phyloP scores from a whole-genome alignment of 2,888 invertebrate genomes.

The Trilocha varians region DNA sequence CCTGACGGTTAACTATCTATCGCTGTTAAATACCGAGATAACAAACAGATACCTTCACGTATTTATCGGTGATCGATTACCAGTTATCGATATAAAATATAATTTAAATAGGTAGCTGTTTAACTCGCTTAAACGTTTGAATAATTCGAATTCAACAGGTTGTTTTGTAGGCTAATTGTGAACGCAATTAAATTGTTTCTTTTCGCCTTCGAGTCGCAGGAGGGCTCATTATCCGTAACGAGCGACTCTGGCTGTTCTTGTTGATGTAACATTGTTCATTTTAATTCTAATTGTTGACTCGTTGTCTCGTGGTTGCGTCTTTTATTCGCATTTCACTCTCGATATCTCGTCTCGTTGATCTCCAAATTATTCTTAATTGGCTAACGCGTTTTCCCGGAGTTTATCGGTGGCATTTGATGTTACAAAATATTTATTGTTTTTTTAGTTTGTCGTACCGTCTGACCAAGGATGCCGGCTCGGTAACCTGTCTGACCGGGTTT shows the following conservation, averaged over 20 bases:
- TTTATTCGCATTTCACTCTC: constrained; percentile 13
- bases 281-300: constrained; percentile 35
- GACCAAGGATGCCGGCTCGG: constrained; percentile 31
- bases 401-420: constrained; percentile 28
- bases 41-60: too few species aligned
- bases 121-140: constrained; percentile 29
- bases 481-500: constrained; percentile 52
- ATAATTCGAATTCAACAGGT: constrained; percentile 49
- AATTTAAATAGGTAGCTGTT: constrained; percentile 12
- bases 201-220: constrained; percentile 37
- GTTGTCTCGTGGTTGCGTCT: constrained; percentile 20
- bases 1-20: too few species aligned
- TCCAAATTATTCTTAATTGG: constrained; percentile 20
- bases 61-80: neutral
- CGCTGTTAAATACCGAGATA: too few species aligned
- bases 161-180: constrained; percentile 57
- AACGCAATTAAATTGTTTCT: constrained; percentile 53
- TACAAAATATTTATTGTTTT: constrained; percentile 28
- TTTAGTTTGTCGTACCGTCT: constrained; percentile 40
- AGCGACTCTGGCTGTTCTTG: constrained; percentile 33
- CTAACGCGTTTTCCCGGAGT: constrained; percentile 16
- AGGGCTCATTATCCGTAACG: constrained; percentile 40
- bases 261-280: constrained; percentile 35
- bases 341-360: constrained; percentile 15
- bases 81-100: neutral